A percentile compares a stretch with the other conserved stretches of the same genome.
Evolutionary conservation across 2,888 invertebrate genomes (phyloP).

Genomic region (Augochlorella aurata): DNA sequence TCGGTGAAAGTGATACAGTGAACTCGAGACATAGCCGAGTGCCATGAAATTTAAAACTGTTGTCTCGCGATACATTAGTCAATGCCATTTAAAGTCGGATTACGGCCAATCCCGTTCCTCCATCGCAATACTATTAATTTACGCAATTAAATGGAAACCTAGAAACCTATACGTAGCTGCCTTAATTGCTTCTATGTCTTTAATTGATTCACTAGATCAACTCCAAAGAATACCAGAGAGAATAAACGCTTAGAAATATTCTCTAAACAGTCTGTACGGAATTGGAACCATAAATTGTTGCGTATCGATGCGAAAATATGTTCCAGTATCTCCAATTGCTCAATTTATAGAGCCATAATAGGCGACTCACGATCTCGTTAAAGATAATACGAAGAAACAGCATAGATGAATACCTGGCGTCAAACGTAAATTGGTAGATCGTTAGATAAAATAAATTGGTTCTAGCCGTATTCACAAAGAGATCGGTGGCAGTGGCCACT

Average conservation of each 20-base stretch:
- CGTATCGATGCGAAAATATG: neutral
- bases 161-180: neutral
- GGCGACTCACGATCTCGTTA: constrained; percentile 57
- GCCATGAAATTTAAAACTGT: constrained; percentile 1
- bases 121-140: neutral
- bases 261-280: neutral
- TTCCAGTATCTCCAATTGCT: constrained; percentile 18
- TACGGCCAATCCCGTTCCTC: neutral
- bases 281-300: neutral
- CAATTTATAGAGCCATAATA: constrained; percentile 25
- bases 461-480: constrained; percentile 25
- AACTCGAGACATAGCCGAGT: neutral
- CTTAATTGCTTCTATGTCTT: neutral
- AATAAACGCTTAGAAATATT: neutral
- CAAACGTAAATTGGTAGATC: constrained; percentile 60
- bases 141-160: neutral
- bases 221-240: neutral
- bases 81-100: constrained; percentile 6
- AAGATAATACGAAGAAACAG: constrained; percentile 51
- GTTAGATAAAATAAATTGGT: constrained; percentile 51
- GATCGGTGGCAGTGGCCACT: constrained; percentile 28
- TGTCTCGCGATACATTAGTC: constrained; percentile 6
- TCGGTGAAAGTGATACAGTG: constrained; percentile 15
- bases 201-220: neutral
- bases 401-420: constrained; percentile 44